phyloP scores from a whole-genome alignment of 2,113 vertebrate genomes.

The Motacilla tschutschensis region DNA sequence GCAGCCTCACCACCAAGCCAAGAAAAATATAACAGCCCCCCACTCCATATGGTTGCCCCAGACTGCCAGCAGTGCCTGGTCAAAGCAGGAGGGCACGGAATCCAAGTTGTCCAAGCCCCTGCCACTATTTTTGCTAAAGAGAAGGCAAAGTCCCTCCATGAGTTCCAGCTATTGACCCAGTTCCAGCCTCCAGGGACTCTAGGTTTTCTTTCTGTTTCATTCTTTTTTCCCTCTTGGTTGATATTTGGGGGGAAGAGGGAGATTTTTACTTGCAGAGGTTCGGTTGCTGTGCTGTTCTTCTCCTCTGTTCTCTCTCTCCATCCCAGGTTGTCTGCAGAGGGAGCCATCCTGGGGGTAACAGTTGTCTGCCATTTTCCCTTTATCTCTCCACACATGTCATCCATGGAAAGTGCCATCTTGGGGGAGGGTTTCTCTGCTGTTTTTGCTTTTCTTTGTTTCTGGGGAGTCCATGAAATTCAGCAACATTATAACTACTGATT shows the following conservation, averaged over 20 bases:
- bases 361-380: neutral
- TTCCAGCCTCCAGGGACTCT: neutral
- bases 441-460: neutral
- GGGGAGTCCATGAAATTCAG: neutral
- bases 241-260: neutral
- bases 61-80: neutral
- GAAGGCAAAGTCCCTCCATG: neutral
- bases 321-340: rapidly evolving
- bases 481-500: neutral
- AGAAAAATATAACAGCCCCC: neutral
- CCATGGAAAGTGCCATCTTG: neutral
- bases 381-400: neutral
- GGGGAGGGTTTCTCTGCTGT: neutral
- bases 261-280: neutral
- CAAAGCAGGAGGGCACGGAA: neutral
- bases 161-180: neutral
- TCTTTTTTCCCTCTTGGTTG: neutral
- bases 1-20: neutral
- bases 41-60: rapidly evolving
- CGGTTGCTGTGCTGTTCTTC: rapidly evolving
- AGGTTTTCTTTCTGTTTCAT: neutral
- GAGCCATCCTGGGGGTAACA: too few relatives aligned
- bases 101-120: rapidly evolving
- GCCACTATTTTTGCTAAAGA: neutral
- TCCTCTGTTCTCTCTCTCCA: neutral